phyloP scores from a whole-genome alignment of 2,797 vertebrate genomes.

The Otus scops region DNA sequence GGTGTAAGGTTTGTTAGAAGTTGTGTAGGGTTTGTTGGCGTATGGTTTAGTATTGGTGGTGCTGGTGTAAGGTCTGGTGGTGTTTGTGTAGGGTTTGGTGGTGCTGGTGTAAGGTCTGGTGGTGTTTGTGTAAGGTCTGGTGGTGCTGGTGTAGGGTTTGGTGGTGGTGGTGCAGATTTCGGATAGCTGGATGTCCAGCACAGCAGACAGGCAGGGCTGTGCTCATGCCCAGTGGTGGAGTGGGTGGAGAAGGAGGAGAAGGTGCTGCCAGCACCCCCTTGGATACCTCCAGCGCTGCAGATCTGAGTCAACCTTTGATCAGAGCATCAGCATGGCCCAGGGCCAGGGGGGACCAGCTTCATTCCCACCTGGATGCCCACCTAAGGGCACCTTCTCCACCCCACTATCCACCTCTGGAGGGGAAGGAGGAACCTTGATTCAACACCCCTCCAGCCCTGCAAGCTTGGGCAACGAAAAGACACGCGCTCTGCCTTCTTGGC shows the following conservation, averaged over 20 bases:
- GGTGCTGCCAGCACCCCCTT: background rate
- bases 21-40: background rate
- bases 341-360: background rate
- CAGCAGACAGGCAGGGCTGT: background rate
- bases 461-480: background rate
- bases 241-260: background rate
- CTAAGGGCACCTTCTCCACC: background rate
- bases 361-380: background rate
- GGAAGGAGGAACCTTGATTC: background rate
- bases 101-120: background rate
- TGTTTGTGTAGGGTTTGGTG: background rate
- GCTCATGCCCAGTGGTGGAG: background rate
- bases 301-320: background rate
- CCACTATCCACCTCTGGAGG: background rate
- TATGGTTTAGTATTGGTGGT: background rate
- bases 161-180: background rate
- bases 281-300: background rate
- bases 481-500: background rate
- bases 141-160: too few relatives aligned
- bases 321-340: background rate
- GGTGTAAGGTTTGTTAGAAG: background rate
- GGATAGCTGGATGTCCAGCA: background rate
- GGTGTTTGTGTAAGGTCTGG: background rate
- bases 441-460: background rate
- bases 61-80: rapidly evolving